These are phyloP conservation scores for Mus caroli DNA, from an alignment of 2,797 vertebrate species.

Conservation along the genomic window DNA sequence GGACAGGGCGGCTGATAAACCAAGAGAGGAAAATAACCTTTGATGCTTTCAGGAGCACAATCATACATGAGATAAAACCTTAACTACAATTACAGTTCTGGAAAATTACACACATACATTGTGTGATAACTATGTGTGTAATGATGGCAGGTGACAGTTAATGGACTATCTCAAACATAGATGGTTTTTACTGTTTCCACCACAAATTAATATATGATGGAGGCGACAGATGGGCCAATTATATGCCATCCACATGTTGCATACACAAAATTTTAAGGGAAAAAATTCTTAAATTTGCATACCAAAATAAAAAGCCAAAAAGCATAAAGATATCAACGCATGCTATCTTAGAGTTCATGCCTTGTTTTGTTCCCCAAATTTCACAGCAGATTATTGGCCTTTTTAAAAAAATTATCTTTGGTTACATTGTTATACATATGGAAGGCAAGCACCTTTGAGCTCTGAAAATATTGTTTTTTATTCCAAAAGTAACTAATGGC, in stretches of 20 bases:
- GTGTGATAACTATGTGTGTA: background rate
- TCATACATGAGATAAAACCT: background rate
- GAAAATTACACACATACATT: background rate
- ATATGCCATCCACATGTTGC: background rate
- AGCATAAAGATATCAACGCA: background rate
- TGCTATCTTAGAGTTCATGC: background rate
- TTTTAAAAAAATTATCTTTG: background rate
- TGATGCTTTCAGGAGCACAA: background rate
- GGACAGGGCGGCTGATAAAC: background rate
- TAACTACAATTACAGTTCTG: background rate
- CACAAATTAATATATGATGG: background rate
- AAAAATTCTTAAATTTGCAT: background rate
- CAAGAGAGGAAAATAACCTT: background rate
- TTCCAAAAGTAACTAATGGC: conserved; percentile 42
- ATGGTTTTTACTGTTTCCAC: background rate
- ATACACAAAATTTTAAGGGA: background rate
- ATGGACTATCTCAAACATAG: background rate
- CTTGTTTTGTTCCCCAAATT: conserved; percentile 31
- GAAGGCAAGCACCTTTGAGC: background rate
- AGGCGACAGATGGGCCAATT: background rate
- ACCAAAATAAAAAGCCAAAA: background rate
- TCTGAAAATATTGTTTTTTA: conserved; percentile 19
- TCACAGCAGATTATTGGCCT: background rate
- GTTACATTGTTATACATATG: background rate
- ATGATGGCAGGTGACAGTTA: background rate